Base-by-base conservation (phyloP, 2,888 invertebrate genomes). In the Callyntrura guangdongensis region DNA sequence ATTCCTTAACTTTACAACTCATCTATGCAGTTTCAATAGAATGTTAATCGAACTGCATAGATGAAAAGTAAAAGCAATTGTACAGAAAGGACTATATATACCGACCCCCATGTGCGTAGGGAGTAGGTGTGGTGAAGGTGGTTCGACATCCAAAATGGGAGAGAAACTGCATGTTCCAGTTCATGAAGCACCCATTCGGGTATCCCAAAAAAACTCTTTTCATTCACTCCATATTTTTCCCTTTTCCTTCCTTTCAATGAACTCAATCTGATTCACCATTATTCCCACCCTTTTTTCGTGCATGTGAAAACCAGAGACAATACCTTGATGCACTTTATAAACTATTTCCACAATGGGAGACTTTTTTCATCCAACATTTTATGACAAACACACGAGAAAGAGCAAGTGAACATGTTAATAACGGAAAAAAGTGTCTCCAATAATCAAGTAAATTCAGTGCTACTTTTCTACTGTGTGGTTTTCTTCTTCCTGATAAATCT, bases 361-460 rank as follows among this genome's bases (percentile, higher is more conserved):
- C 14, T 59, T 56, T 86, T n/a, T 36, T 69, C 45, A 86, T 47
- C 1, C 17, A 14, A 72, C 45, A 72, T 45, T 6, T n/a, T 67
- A 86, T 79, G 86, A 86, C 86, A 36, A 36, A 86, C 86, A 77
- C 14, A 69, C 22, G 86, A 45, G 36, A 36, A 6, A 36, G 6
- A 36, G 2, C 36, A 36, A 36, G 36, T 2, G 56, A 47, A 77
- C 36, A 88, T 88, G 82, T 25, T 88, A 88, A 88, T 88, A 88
- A 72, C 22, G 88, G 88, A 69, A 88, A 88, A 72, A 88, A 67
- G 67, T 81, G 67, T 87, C 81, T 79, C 17, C 56, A 64, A 36
- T 25, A 25, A 61, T 77, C 27, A 61, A 77, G 3, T 77, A 64
- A 77, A 77, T 25, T 9, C 20, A 47, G 47, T 47, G 61, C 77